Base-by-base conservation (phyloP, 1,140 invertebrate genomes). In the Eupeodes corollae region DNA sequence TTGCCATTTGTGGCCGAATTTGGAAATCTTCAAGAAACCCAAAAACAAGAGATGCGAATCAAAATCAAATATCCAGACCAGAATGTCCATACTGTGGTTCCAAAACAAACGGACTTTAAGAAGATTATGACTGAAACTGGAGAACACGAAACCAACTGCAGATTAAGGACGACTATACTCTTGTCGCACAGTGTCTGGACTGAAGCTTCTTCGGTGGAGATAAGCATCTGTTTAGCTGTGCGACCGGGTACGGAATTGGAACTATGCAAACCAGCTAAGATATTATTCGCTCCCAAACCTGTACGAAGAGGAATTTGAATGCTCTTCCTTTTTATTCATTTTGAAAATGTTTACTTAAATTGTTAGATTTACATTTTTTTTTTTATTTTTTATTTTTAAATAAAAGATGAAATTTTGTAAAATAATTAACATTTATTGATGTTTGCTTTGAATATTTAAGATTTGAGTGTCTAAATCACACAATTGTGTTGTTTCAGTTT, bases 51-150 rank as follows among this genome's bases (percentile, higher is more conserved):
- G 48, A 71, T 96, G 42, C 73, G 89, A 47, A 78, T 96, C 21
- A 85, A 86, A 70, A 79, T 95, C 13, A 84, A 88, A 55, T 95
- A 94, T 73, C 91, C 92, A 3, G 92, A 97, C 74, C 86, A 91
- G 60, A 82, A 86, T 59, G 79, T 81, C 16, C 87, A 94, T 63
- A 72, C 92, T 32, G 74, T 91, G 26, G 73, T 88, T 47, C 91
- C 90, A 1, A 75, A 80, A 49, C 72, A 78, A 14, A 76, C 79
- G 33, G 83, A 88, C 61, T 68, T 87, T 41, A 75, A 80, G 26
- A 73, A 56, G 18, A 65, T 68, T 15, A 65, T 69, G 56, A 65
- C 59, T 5, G 67, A 68, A 48, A 61, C 59, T 44, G 69, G 63
- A 0, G 59, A 61, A 44, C 59, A 59, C 38, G 53, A 63, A 47